These are phyloP conservation scores for Diceros bicornis DNA, from an alignment of 2,797 vertebrate species.

Conservation along the genomic window DNA sequence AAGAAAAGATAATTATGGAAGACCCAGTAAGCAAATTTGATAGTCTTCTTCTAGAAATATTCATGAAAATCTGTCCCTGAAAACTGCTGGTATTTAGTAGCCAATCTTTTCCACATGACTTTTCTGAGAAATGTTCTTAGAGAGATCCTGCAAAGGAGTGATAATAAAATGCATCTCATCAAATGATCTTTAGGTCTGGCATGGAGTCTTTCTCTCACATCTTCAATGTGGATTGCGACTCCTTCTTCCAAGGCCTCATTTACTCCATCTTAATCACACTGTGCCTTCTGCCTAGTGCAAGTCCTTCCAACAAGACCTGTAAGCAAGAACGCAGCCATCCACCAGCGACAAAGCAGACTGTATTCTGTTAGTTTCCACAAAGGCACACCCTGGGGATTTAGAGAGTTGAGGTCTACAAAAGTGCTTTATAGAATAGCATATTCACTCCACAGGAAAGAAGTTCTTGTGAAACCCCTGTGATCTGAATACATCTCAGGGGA, in stretches of 20 bases:
- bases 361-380: not conserved
- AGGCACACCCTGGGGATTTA: not conserved
- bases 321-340: not conserved
- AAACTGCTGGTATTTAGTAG: constrained; percentile 76
- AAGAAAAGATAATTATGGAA: constrained; percentile 74
- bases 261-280: not conserved
- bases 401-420: not conserved
- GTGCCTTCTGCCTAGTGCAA: not conserved
- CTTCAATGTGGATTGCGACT: not conserved
- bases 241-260: constrained; percentile 28
- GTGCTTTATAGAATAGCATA: not conserved
- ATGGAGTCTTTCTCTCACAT: not conserved
- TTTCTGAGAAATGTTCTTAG: constrained; percentile 76
- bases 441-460: not conserved
- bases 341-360: not conserved
- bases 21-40: constrained; percentile 33
- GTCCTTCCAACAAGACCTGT: not conserved
- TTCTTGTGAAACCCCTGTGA: not conserved
- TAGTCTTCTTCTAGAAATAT: constrained; percentile 76
- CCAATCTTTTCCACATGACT: constrained; percentile 75
- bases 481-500: not conserved
- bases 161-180: constrained; percentile 75
- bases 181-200: constrained; percentile 54
- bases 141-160: constrained; percentile 71
- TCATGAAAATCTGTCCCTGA: constrained; percentile 73